phyloP scores from a whole-genome alignment of 2,888 invertebrate species.

The Agrilus mali region DNA sequence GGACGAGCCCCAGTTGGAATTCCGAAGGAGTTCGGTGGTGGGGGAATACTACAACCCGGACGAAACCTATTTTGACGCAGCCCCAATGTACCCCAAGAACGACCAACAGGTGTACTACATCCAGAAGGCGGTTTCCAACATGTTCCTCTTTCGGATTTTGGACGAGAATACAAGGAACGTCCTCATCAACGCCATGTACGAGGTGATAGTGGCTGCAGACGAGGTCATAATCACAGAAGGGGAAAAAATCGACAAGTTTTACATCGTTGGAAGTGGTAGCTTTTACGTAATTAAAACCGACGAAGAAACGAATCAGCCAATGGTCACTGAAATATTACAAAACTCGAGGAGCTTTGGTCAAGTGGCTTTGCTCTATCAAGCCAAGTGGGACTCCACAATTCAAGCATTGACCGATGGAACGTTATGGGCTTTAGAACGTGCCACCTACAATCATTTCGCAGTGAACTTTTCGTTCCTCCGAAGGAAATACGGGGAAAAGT shows the following conservation, averaged over 20 bases:
- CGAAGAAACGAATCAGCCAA: conserved; percentile 32
- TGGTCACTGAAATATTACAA: conserved; percentile 33
- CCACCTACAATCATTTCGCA: conserved; percentile 58
- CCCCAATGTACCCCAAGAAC: conserved; percentile 79
- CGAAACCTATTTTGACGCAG: conserved; percentile 70
- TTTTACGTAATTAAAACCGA: conserved; percentile 50
- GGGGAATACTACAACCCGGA: conserved; percentile 91
- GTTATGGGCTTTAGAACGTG: conserved; percentile 73
- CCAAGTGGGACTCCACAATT: conserved; percentile 84
- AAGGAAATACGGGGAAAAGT: conserved; percentile 83
- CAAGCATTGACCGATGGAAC: conserved; percentile 59
- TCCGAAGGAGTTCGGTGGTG: conserved; percentile 75
- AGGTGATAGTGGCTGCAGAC: conserved; percentile 64
- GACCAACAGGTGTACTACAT: conserved; percentile 77
- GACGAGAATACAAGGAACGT: conserved; percentile 75
- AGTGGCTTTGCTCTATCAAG: conserved; percentile 87
- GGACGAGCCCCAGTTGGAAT: conserved; percentile 30
- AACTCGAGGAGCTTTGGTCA: conserved; percentile 83
- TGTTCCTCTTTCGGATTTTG: conserved; percentile 79
- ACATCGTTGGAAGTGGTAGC: conserved; percentile 79
- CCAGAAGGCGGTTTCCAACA: conserved; percentile 70
- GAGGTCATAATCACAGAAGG: conserved; percentile 84
- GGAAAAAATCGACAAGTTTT: conserved; percentile 92
- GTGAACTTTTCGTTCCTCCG: conserved; percentile 89
- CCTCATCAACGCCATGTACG: conserved; percentile 92